Base-by-base conservation (phyloP, 2,888 invertebrate species). In the Clanis bilineata region DNA sequence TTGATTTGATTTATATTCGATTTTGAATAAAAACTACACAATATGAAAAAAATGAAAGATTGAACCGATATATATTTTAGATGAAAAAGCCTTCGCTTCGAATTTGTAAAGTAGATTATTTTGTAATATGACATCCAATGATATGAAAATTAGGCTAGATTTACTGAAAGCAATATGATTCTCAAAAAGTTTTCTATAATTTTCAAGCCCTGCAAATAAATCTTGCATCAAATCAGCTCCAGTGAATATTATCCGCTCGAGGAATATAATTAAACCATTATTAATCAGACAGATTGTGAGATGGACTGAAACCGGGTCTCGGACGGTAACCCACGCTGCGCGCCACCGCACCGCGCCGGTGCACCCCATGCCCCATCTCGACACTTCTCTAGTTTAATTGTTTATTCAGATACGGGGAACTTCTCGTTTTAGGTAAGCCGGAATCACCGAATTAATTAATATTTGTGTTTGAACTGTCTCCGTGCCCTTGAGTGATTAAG, bases 361-460 rank as follows among this genome's bases (percentile, higher is more conserved):
- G 59, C 65, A 62, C 67, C 68, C 65, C 59, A 61, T 61, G 61
- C 67, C 68, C 65, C 59, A 61, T 61, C 71, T 68, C 71, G 69
- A 78, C 80, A 80, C 82, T 83, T 80, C 84, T 74, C 74, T 80
- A 86, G 85, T 88, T 86, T 85, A 84, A 88, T 88, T 89, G 88
- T 90, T 85, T 89, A 86, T 86, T 86, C 85, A 84, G 88, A 87
- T 85, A 86, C 85, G 85, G 76, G 76, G 72, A 88, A 91, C 82
- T 88, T 88, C 85, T 82, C 83, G 76, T 86, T 88, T 89, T 88
- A 89, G 85, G 86, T 87, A 83, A 86, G 77, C 83, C 84, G 83
- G 83, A 87, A 90, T 83, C 79, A 83, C 82, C 83, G 82, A 83
- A 85, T 85, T 90, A 90, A 90, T 90, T 90, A 90, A 90, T 90